Evolutionary conservation across 2,113 vertebrate genomes (phyloP), one percentile per base, ranked within the genome.

Genomic region (Zeus faber): DNA sequence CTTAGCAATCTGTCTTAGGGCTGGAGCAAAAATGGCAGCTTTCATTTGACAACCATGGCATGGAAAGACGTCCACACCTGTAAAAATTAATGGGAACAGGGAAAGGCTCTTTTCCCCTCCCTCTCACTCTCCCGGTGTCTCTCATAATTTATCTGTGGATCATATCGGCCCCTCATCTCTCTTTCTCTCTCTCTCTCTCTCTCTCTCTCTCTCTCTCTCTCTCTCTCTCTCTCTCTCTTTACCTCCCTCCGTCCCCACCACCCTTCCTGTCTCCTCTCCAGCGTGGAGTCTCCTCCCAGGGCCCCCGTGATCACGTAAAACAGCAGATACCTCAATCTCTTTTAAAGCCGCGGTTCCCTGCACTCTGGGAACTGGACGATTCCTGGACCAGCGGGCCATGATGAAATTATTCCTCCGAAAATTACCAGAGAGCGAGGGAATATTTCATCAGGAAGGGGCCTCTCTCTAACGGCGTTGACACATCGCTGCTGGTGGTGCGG

Each of bases 321-420:
- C 72, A 81, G 66, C 72, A 68, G 64, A 67, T 39, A 55, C 71
- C 40, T 60, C 65, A 21, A 71, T 64, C 50, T 80, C 72, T 56
- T 44, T 21, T 3, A n/a, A n/a, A n/a, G n/a, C n/a, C n/a, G n/a
- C n/a, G n/a, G n/a, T n/a, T n/a, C n/a, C n/a, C n/a, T n/a, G n/a
- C n/a, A n/a, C n/a, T n/a, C n/a, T n/a, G n/a, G n/a, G n/a, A n/a
- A n/a, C n/a, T n/a, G n/a, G n/a, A n/a, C n/a, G n/a, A n/a, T n/a
- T n/a, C n/a, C n/a, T 4, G 16, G 49, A 17, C 39, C 14, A 35
- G 17, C 33, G 5, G 65, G 51, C 31, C n/a, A 13, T 47, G 52
- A 82, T 72, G 58, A 81, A 65, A 72, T 65, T 78, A 80, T 82
- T 86, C 73, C 71, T 72, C 50, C 48, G 49, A 37, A 74, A 77